These are phyloP conservation scores for Acrobeloides nanus DNA, from an alignment of 2,888 invertebrate genomes.

Conservation along the genomic window DNA sequence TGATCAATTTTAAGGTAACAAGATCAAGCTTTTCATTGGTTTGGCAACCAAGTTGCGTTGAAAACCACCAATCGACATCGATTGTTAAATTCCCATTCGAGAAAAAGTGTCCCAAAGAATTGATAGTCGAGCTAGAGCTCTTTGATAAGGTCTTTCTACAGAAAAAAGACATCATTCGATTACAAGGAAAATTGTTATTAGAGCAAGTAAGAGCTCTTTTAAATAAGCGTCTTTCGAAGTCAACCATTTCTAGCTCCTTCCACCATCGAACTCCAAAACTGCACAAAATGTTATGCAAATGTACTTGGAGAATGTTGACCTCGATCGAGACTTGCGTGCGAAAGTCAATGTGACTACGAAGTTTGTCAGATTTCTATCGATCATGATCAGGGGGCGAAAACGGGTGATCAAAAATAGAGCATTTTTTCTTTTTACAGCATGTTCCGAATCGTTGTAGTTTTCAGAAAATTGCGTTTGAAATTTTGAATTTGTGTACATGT, in stretches of 20 bases:
- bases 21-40: conserved; percentile 51
- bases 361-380: no score
- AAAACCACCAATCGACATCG: conserved; percentile 26
- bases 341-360: conserved; percentile 49
- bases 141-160: conserved; percentile 56
- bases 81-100: conserved; percentile 54
- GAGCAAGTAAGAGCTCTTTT: conserved; percentile 15
- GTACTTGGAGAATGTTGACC: conserved; percentile 41
- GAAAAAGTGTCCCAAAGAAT: conserved; percentile 31
- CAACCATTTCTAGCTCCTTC: conserved; percentile 46
- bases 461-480: no score
- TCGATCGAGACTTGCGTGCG: conserved; percentile 33
- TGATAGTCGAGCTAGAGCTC: conserved; percentile 36
- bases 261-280: conserved; percentile 52
- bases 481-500: no score
- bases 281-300: conserved; percentile 50
- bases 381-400: neutral
- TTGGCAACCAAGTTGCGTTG: conserved; percentile 51
- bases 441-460: no score
- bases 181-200: conserved; percentile 21
- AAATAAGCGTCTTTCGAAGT: neutral
- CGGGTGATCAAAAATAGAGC: neutral
- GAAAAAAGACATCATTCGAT: conserved; percentile 36
- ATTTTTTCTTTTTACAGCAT: no score
- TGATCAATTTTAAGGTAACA: conserved; percentile 40